Conservation (phyloP, 2,113 vertebrate species). For the Paradisaea rubra region DNA sequence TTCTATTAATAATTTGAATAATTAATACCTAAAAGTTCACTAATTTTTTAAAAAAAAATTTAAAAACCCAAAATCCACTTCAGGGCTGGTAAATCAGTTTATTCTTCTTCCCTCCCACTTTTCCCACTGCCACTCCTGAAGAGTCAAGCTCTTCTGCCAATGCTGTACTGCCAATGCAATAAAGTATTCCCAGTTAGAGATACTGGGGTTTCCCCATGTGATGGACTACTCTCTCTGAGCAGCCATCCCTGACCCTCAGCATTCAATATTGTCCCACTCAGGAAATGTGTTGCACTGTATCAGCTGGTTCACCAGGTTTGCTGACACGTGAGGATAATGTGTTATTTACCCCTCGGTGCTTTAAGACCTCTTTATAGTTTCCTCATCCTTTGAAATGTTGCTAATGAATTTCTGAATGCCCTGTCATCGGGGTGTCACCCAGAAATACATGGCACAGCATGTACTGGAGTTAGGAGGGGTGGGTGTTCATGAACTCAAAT, state of each 20-base stretch:
- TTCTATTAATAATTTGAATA: not conserved
- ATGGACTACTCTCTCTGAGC: not conserved
- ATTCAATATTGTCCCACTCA: not conserved
- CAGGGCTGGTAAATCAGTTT: not conserved
- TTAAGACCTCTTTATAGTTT: not conserved
- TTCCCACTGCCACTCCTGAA: not conserved
- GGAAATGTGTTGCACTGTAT: not conserved
- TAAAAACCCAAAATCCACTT: not conserved
- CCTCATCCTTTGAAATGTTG: not conserved
- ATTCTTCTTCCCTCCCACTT: not conserved
- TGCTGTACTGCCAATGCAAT: not conserved
- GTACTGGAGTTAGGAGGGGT: slow-evolving; percentile 8
- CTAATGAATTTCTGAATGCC: not conserved
- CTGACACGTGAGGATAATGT: not conserved
- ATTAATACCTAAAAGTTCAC: not conserved
- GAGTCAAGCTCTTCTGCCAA: not conserved
- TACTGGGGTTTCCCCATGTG: accelerated
- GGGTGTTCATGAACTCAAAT: slow-evolving; percentile 20
- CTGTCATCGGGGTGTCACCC: not conserved
- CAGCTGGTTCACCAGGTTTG: not conserved
- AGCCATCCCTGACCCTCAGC: not conserved
- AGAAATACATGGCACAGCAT: not conserved
- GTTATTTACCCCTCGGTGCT: not conserved
- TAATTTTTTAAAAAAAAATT: not conserved
- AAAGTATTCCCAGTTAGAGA: not conserved